Base-by-base conservation (phyloP, 2,888 invertebrate genomes). In the Caenorhabditis sinica region DNA sequence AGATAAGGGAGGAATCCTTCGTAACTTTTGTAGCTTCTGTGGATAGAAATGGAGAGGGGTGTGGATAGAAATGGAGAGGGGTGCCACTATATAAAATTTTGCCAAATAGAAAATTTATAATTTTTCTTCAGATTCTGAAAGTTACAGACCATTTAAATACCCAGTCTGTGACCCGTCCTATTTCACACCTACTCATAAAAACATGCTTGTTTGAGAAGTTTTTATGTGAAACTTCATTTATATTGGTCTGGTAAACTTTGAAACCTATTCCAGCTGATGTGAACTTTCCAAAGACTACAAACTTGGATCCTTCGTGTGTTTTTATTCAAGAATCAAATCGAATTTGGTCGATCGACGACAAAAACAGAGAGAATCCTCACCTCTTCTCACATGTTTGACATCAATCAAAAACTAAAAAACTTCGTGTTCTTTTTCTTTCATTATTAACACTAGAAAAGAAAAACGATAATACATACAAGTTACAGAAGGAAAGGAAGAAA, bases 321-420 rank as follows among this genome's bases (percentile, higher is more conserved):
- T 65, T 23, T 28, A 30, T n/a, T 65, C 17, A 45, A 25, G 3
- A 43, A 23, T 36, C 33, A 9, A 36, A 36, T 36, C 9, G 33
- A 4, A 23, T 23, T 65, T 65, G 43, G 43, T 45, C 63, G 63
- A 65, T 65, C 23, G 63, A 65, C 65, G 65, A 65, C 43, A 45
- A 65, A 65, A 65, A 65, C 65, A 65, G 28, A 30, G 15, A n/a
- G 65, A 43, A 65, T 65, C 28, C 43, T 65, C 68, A 68, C 66
- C 45, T 66, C 30, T 9, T 68, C 43, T 65, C 68, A 68, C 68
- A 68, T 68, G 68, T 23, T 68, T 36, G 33, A 33, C 23, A 68
- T 51, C 68, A 68, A 68, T 68, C 53, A 53, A 68, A 68, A 56
- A 40, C 40, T 40, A 40, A 60, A 61, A 68, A 68, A 68, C 68